A percentile compares a stretch with the other conserved stretches of the same genome.
phyloP scores from a whole-genome alignment of 2,797 vertebrate genomes.

The Amblyraja radiata region DNA sequence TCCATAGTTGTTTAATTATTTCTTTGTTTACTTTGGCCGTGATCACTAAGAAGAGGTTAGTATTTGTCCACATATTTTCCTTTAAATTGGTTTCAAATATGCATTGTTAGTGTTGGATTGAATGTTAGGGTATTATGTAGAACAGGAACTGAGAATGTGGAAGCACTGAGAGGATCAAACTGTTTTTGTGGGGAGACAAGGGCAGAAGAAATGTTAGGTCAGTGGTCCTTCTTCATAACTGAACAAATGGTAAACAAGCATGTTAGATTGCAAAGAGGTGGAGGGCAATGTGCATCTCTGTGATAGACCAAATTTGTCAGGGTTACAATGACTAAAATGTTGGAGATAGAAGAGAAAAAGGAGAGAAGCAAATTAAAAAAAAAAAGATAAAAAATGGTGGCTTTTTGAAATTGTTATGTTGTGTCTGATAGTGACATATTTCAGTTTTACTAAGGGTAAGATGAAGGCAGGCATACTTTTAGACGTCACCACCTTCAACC shows the following conservation, averaged over 20 bases:
- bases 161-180: no score
- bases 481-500: neutral
- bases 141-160: neutral
- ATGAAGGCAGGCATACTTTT: neutral
- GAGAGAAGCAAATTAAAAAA: no score
- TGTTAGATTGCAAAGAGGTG: no score
- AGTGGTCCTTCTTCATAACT: no score
- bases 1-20: slow-evolving; percentile 17
- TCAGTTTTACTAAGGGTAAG: neutral
- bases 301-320: no score
- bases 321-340: no score
- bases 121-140: neutral
- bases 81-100: slow-evolving; percentile 31
- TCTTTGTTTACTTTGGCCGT: slow-evolving; percentile 22
- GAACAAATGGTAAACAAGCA: no score
- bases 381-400: no score
- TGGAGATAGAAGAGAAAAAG: no score
- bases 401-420: neutral
- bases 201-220: no score
- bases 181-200: no score
- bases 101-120: slow-evolving; percentile 16
- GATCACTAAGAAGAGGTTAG: slow-evolving; percentile 12
- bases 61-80: slow-evolving; percentile 28
- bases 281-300: no score
- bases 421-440: neutral